Conservation (phyloP, 2,797 vertebrate genomes). For the Mycteria americana region DNA sequence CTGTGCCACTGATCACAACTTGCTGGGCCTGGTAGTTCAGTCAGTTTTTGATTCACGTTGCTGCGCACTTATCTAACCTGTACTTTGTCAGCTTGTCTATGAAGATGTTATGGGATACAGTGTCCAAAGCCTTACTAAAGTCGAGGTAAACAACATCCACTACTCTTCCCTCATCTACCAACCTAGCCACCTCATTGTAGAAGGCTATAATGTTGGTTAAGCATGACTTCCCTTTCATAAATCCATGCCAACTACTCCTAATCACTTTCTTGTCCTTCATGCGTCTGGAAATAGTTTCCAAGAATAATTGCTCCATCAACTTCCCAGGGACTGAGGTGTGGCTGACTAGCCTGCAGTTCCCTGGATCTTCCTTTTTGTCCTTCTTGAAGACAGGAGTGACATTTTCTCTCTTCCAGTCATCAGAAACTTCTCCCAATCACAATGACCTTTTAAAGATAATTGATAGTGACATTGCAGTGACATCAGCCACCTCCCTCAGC, state of each 20-base stretch:
- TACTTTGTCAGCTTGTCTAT: background rate
- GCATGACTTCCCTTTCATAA: background rate
- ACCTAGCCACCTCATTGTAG: background rate
- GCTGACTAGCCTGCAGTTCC: background rate
- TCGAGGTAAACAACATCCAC: background rate
- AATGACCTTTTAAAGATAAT: background rate
- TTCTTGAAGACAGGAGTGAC: background rate
- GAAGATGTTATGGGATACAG: background rate
- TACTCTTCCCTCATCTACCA: background rate
- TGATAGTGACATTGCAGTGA: background rate
- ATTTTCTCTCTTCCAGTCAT: background rate
- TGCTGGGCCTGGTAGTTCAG: background rate
- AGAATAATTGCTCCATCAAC: background rate
- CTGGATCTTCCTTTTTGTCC: background rate
- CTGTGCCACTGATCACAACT: background rate
- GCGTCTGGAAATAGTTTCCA: background rate
- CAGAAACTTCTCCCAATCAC: background rate
- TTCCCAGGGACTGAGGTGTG: rapidly evolving
- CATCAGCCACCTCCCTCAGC: background rate
- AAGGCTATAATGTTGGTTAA: background rate
- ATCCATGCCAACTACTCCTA: background rate
- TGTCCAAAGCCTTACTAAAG: background rate
- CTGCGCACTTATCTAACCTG: background rate
- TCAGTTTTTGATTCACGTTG: background rate
- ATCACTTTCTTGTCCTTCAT: background rate